Percentiles rank a stretch among this genome's conserved stretches.
Conservation (phyloP, 2,888 invertebrate genomes). For the Sussaba pulchella region DNA sequence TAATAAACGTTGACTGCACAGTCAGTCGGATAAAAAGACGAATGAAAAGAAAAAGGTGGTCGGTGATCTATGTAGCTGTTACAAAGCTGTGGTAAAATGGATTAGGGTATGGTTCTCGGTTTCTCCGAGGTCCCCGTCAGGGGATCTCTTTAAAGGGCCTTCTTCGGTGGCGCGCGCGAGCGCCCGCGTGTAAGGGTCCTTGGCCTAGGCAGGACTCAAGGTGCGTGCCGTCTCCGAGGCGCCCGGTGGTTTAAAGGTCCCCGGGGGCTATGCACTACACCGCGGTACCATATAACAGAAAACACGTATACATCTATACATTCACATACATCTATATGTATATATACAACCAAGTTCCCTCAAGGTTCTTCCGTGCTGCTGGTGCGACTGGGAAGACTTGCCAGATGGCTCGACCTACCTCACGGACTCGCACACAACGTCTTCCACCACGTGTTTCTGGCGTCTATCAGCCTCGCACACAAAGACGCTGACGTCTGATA, state of each 20-base stretch:
- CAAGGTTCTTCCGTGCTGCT: conserved; percentile 38
- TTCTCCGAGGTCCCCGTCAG: conserved; percentile 48
- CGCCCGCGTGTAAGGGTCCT: conserved; percentile 79
- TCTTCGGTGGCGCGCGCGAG: conserved; percentile 35
- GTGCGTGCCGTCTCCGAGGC: conserved; percentile 77
- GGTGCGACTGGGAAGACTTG: conserved; percentile 56
- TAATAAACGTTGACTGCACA: conserved; percentile 3
- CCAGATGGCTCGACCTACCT: conserved; percentile 78
- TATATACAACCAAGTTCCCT: conserved; percentile 37
- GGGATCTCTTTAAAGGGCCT: conserved; percentile 68
- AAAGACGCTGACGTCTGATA: conserved; percentile 21
- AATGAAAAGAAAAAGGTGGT: conserved; percentile 21
- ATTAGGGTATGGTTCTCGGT: conserved; percentile 44
- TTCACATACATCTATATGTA: background rate
- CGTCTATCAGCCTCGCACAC: conserved; percentile 33
- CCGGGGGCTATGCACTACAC: conserved; percentile 29
- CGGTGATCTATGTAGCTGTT: conserved; percentile 14
- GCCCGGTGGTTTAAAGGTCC: conserved; percentile 78
- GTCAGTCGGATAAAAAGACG: conserved; percentile 33
- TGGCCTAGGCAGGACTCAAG: conserved; percentile 81
- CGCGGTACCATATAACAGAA: conserved; percentile 9
- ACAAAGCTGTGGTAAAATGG: conserved; percentile 17
- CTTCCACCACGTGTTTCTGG: conserved; percentile 63
- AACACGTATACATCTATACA: too few relatives aligned
- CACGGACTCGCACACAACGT: conserved; percentile 69